Evolutionary conservation across 1,140 invertebrate species (phyloP).

Genomic region (Centruroides vittatus): DNA sequence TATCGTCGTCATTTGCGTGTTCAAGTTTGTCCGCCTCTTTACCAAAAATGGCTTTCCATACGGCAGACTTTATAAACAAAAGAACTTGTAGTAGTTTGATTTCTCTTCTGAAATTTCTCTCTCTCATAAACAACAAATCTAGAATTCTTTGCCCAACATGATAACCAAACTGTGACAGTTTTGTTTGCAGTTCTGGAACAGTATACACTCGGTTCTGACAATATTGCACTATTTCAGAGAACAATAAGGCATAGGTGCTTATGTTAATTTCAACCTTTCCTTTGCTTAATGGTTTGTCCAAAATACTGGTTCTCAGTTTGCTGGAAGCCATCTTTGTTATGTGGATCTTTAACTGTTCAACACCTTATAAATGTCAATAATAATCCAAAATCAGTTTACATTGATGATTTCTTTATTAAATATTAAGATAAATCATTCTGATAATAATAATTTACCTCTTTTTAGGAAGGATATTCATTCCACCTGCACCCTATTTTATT

Average conservation of each 20-base stretch:
- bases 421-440: no score
- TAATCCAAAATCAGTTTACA: no score
- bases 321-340: no score
- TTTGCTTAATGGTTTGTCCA: slow-evolving; percentile 82
- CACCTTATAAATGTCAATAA: no score
- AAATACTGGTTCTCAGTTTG: slow-evolving; percentile 51
- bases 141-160: slow-evolving; percentile 87
- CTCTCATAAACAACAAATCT: slow-evolving; percentile 84
- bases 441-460: no score
- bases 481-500: no score
- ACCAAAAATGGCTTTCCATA: slow-evolving; percentile 96
- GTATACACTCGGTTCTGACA: slow-evolving; percentile 91
- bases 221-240: slow-evolving; percentile 96
- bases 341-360: no score
- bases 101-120: slow-evolving; percentile 86
- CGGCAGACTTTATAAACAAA: slow-evolving; percentile 85
- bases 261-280: slow-evolving; percentile 70
- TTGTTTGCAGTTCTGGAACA: slow-evolving; percentile 84
- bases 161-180: slow-evolving; percentile 80
- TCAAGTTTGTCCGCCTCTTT: slow-evolving; percentile 97
- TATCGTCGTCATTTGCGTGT: slow-evolving; percentile 93
- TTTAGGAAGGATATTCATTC: no score
- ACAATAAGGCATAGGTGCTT: slow-evolving; percentile 86
- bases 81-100: slow-evolving; percentile 90
- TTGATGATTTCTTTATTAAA: no score